Base-by-base conservation (phyloP, 2,113 vertebrate species). In the Prunella fulvescens region DNA sequence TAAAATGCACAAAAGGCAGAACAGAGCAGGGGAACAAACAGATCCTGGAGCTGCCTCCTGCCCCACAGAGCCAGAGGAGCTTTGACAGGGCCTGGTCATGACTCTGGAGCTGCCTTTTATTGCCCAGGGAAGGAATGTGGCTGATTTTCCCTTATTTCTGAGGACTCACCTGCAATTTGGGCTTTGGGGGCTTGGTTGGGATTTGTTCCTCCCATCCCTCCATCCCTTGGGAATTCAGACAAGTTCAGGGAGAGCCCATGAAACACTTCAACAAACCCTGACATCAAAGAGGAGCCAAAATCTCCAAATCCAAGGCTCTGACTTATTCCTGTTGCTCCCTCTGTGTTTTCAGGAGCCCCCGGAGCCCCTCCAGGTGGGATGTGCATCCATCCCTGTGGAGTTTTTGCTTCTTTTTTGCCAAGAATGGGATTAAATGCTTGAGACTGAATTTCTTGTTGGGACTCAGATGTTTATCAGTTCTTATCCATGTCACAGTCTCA, bases 271-370 rank as follows among this genome's bases (percentile, higher is more conserved):
- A 79, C 35, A 56, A 89, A 69, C 33, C 51, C 65, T 47, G 33
- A 44, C n/a, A 40, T 26, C 73, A 48, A 81, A 85, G 48, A 33
- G 24, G 66, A 94, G 57, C 81, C 78, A 72, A 62, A 81, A 81
- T 86, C 66, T 33, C 31, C 4, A 17, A 57, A 48, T 31, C 79
- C 81, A 65, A 76, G 48, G 28, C 51, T n/a, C 37, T 50, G 70
- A n/a, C 25, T 65, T 54, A 10, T 81, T 85, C 60, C 33, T 84
- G 12, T 69, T 40, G n/a, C 90, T 77, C n/a, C 54, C 20, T 31
- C 19, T 7, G 11, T 6, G 0, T 39, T 86, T 33, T 76, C 35
- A 42, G 47, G 53, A 61, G 44, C 51, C 28, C 14, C 54, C 1
- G 0, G 11, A 18, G 8, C 7, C 22, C 31, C 50, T 14, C 2